Evolutionary conservation across 1,140 invertebrate genomes (phyloP).

Genomic region (Drosophila sulfurigaster): DNA sequence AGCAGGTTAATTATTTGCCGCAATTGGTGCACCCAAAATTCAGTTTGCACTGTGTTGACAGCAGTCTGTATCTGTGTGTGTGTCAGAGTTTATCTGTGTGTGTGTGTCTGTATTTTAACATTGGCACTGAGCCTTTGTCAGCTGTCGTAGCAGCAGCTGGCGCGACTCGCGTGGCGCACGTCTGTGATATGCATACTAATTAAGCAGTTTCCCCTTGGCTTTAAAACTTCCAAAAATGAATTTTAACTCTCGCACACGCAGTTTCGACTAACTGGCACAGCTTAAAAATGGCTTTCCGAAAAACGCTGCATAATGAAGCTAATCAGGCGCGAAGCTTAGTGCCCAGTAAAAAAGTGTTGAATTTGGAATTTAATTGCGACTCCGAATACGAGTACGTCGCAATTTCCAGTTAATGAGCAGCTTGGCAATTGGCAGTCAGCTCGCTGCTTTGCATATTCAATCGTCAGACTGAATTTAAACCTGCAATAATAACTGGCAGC

Average conservation of each 20-base stretch:
- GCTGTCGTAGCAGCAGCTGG: slow-evolving; percentile 37
- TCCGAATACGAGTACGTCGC: slow-evolving; percentile 35
- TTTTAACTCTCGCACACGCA: slow-evolving; percentile 10
- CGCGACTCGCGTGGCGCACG: slow-evolving; percentile 15
- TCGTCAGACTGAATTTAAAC: neutral
- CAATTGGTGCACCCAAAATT: slow-evolving; percentile 10
- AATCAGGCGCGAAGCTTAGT: slow-evolving; percentile 69
- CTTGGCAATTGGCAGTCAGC: neutral
- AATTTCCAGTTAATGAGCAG: slow-evolving; percentile 20
- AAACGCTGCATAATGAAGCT: slow-evolving; percentile 75
- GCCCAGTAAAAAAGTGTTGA: slow-evolving; percentile 50
- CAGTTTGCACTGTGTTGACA: neutral
- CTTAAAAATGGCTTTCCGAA: slow-evolving; percentile 71
- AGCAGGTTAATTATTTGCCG: slow-evolving; percentile 24
- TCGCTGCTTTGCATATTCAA: slow-evolving; percentile 2
- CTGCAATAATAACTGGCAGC: neutral
- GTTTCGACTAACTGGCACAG: neutral
- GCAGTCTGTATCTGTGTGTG: neutral
- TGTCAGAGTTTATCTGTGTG: neutral
- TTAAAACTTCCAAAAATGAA: slow-evolving; percentile 35
- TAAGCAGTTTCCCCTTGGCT: slow-evolving; percentile 42
- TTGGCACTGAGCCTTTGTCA: slow-evolving; percentile 44
- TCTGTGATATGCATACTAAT: slow-evolving; percentile 77
- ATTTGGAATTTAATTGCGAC: slow-evolving; percentile 51
- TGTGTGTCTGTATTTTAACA: slow-evolving; percentile 24